These are phyloP conservation scores for Leucoptera coffeella DNA, from an alignment of 2,888 invertebrate genomes.

Conservation along the genomic window DNA sequence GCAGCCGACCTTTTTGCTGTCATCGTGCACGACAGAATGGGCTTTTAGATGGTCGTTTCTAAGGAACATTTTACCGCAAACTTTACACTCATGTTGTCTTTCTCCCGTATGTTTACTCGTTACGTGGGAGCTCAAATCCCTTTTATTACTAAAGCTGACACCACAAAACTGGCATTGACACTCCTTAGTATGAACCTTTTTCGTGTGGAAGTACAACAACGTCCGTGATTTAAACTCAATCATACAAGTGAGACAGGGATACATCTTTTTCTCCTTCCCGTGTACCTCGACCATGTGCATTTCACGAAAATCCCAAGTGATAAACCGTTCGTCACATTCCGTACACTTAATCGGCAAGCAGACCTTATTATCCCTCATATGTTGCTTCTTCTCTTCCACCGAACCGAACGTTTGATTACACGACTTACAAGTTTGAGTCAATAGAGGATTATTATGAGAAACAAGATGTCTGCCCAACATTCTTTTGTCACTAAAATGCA, in stretches of 20 bases:
- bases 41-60: conserved; percentile 3
- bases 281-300: neutral
- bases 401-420: conserved; percentile 4
- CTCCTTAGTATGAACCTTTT: neutral
- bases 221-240: neutral
- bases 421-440: conserved; percentile 2
- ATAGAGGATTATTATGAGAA: neutral
- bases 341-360: conserved; percentile 3
- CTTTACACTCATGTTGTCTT: conserved; percentile 5
- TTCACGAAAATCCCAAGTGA: neutral
- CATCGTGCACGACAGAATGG: conserved; percentile 7
- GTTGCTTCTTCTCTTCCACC: conserved; percentile 2
- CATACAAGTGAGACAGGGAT: neutral
- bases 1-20: conserved; percentile 6
- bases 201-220: conserved; percentile 1
- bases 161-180: neutral
- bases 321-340: conserved; percentile 4
- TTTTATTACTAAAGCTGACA: neutral
- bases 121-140: neutral
- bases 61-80: conserved; percentile 6
- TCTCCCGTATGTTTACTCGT: neutral
- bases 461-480: conserved; percentile 1
- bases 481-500: conserved; percentile 3
- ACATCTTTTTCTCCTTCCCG: neutral
- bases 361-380: conserved; percentile 1